Base-by-base conservation (phyloP, 2,797 vertebrate species). In the Lerista edwardsae region DNA sequence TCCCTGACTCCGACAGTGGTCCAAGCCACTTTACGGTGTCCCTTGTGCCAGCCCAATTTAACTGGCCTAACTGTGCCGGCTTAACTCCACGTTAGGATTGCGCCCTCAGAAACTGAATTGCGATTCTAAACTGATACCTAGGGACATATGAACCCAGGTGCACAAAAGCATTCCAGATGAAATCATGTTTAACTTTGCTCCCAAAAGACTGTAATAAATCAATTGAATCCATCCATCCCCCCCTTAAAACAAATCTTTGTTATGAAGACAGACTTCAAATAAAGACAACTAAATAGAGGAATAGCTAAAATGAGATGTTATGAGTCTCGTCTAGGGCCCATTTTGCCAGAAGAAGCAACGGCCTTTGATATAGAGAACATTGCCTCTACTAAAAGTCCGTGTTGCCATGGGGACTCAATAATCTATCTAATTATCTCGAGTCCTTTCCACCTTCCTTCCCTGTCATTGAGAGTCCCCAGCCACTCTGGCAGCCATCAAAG, bases 131-230 rank as follows among this genome's bases (percentile, higher is more conserved):
- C 27, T 27, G 15, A 57, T 57, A 21, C 19, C 19, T 6, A 57
- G 19, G 55, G 6, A 57, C 19, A 57, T 2, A 57, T 57, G 55
- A 57, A 57, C 55, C 15, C 55, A 57, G 55, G 11, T 47, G 55
- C 87, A 90, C 76, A 15, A 10, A 0, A 34, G 74, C 64, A 80
- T 64, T 85, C 61, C 73, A 78, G 9, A 7, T 55, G 31, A 3
- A 80, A 29, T 25, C 72, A 65, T 79, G 80, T 62, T 85, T 44
- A 11, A n/a, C 75, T 86, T 88, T 34, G 6, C 80, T 83, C 59
- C 78, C 83, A 55, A 73, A 89, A 15, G 79, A n/a, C 34, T 21
- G 21, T 25, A 79, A 51, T 14, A 36, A 55, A 68, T 36, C 21
- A 7, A 25, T 64, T 86, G 25, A 85, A 84, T n/a, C 15, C 8